These are phyloP conservation scores for Hypocryptadius cinnamomeus DNA, from an alignment of 2,113 vertebrate species.

Conservation along the genomic window DNA sequence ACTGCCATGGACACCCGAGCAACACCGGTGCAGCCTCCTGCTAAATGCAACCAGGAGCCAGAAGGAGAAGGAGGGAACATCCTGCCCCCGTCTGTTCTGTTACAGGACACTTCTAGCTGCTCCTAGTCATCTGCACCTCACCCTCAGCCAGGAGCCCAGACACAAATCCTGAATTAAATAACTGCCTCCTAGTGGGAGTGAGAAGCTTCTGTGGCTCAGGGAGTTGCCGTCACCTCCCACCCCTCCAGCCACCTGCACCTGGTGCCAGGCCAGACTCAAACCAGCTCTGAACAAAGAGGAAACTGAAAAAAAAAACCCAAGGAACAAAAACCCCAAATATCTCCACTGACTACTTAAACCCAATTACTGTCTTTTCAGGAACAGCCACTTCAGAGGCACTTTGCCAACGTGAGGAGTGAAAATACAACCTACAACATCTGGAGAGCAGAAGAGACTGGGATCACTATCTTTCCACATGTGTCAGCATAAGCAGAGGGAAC, in stretches of 20 bases:
- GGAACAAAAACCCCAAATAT: neutral
- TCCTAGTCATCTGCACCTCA: neutral
- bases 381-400: neutral
- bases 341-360: neutral
- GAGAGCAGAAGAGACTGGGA: neutral
- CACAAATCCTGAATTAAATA: neutral
- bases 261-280: neutral
- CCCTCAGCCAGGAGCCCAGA: neutral
- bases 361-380: neutral
- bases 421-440: neutral
- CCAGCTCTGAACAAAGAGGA: neutral
- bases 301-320: neutral
- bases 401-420: neutral
- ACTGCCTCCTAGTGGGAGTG: neutral
- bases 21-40: neutral
- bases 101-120: neutral
- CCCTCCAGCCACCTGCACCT: neutral
- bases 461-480: neutral
- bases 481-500: neutral
- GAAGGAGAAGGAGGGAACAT: neutral
- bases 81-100: neutral
- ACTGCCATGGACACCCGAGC: accelerated
- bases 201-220: neutral
- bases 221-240: neutral
- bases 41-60: neutral